Evolutionary conservation across 2,113 vertebrate genomes (phyloP).

Genomic region (Melozone crissalis): DNA sequence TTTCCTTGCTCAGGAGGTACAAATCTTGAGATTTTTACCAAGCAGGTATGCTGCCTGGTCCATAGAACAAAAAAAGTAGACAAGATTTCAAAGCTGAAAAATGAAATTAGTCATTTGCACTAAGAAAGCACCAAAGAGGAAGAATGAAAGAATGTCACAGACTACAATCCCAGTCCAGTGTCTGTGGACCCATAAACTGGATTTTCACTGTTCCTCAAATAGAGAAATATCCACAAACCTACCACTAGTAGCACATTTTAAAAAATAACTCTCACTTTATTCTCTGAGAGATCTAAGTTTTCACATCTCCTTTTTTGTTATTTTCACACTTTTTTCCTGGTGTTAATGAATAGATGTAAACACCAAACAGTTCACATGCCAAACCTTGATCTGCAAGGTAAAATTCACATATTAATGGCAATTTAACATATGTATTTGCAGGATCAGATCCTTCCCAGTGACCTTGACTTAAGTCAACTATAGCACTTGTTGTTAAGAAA

Average conservation of each 20-base stretch:
- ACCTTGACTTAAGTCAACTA: background rate
- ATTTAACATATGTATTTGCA: background rate
- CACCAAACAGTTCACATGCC: background rate
- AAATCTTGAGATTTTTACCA: background rate
- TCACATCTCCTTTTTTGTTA: background rate
- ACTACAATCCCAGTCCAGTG: background rate
- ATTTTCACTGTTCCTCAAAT: background rate
- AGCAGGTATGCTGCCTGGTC: background rate
- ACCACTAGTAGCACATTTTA: background rate
- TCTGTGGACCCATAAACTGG: background rate
- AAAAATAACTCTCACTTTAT: background rate
- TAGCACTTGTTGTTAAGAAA: background rate
- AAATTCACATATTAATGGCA: background rate
- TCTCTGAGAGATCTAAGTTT: background rate
- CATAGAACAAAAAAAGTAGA: background rate
- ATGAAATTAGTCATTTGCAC: background rate
- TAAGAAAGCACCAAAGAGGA: background rate
- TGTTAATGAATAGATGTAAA: background rate
- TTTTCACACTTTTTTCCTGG: background rate
- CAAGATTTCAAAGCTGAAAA: background rate
- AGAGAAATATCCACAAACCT: background rate
- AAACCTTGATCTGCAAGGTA: background rate
- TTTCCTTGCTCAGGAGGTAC: background rate
- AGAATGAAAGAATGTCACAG: background rate
- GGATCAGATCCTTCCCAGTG: background rate